Evolutionary conservation across 2,797 vertebrate species (phyloP).

Genomic region (Merluccius polli): DNA sequence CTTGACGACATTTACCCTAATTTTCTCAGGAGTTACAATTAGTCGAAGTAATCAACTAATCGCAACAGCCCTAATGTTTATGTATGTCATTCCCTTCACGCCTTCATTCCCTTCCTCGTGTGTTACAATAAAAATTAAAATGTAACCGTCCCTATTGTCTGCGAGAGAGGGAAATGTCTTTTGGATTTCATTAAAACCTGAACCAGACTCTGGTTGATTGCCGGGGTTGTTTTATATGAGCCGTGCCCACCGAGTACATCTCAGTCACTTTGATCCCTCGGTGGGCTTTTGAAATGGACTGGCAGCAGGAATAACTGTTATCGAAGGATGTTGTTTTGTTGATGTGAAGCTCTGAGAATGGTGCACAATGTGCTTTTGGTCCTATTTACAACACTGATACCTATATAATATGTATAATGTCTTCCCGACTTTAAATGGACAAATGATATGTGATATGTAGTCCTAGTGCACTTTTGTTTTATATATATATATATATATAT

Average conservation of each 20-base stretch:
- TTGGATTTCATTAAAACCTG: background rate
- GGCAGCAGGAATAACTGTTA: background rate
- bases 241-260: background rate
- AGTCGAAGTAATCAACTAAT: background rate
- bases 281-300: background rate
- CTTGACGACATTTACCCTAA: background rate
- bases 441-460: background rate
- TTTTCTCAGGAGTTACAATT: background rate
- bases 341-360: background rate
- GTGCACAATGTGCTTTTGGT: background rate
- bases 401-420: background rate
- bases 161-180: background rate
- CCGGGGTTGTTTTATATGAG: background rate
- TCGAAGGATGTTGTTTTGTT: background rate
- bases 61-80: background rate
- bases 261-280: background rate
- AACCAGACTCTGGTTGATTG: background rate
- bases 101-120: too few species aligned
- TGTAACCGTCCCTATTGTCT: background rate
- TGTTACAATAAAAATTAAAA: background rate
- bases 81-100: too few species aligned
- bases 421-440: background rate
- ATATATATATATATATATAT: background rate
- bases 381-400: background rate
- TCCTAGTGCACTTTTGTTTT: background rate